These are phyloP conservation scores for Aporophyla lueneburgensis DNA, from an alignment of 2,888 invertebrate species.

Conservation along the genomic window DNA sequence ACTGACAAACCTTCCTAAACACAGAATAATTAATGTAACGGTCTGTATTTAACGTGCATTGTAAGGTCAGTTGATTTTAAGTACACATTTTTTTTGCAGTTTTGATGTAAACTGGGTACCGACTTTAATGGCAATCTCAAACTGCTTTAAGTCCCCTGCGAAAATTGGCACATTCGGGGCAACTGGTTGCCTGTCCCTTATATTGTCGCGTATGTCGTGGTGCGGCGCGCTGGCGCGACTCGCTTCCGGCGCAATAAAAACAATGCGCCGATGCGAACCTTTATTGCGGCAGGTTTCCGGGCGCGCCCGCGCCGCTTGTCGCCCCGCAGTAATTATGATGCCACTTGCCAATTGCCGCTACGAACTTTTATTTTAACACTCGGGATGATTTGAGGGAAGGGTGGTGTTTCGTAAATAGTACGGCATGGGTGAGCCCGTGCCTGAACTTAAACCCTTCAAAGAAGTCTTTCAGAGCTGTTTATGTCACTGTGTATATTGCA, in stretches of 20 bases:
- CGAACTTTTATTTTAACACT: slow-evolving; percentile 44
- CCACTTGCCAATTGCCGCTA: slow-evolving; percentile 56
- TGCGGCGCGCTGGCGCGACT: slow-evolving; percentile 71
- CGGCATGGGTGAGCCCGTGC: background rate
- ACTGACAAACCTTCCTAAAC: background rate
- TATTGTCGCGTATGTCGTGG: slow-evolving; percentile 34
- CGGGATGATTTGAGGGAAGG: slow-evolving; percentile 1
- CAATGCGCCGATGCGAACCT: slow-evolving; percentile 73
- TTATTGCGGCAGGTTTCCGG: slow-evolving; percentile 73
- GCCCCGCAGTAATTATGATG: slow-evolving; percentile 61
- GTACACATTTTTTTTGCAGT: background rate
- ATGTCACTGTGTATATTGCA: background rate
- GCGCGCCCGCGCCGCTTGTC: slow-evolving; percentile 63
- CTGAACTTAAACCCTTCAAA: background rate
- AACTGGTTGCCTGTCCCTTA: slow-evolving; percentile 42
- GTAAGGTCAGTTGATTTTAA: background rate
- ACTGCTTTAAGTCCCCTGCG: background rate
- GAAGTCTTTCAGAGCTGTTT: background rate
- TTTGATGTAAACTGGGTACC: background rate
- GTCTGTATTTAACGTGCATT: background rate
- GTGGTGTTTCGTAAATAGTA: background rate
- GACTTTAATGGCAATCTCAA: background rate
- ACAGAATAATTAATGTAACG: background rate
- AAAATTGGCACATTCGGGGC: slow-evolving; percentile 8
- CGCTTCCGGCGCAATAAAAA: slow-evolving; percentile 73